A percentile compares a stretch with the other conserved stretches of the same genome.
These are phyloP conservation scores for Aphrocallistes beatrix DNA, from an alignment of 37 sponge, comb jelly and placozoan genomes.

Conservation along the genomic window DNA sequence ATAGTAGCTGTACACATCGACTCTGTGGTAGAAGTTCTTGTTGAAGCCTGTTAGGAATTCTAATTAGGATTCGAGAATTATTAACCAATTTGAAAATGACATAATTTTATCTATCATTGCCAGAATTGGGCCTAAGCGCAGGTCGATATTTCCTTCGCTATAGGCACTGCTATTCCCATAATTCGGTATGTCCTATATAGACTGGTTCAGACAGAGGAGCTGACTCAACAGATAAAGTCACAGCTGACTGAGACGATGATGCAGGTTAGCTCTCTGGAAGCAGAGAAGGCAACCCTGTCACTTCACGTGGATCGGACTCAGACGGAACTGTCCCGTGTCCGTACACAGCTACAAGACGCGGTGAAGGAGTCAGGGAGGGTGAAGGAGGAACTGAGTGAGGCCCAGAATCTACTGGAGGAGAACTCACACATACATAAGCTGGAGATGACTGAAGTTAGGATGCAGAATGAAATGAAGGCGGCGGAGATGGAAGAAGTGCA, in stretches of 20 bases:
- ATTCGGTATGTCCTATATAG: slow-evolving; percentile 18
- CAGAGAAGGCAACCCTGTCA: slow-evolving; percentile 10
- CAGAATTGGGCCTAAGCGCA: neutral
- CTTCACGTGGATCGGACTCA: neutral
- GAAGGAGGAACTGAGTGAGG: neutral
- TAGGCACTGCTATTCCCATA: no score
- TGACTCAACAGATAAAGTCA: neutral
- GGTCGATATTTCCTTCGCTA: neutral
- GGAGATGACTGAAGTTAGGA: neutral
- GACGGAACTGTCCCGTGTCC: neutral
- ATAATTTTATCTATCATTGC: neutral
- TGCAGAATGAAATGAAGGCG: slow-evolving; percentile 2
- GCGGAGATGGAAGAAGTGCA: neutral
- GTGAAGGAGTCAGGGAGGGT: neutral
- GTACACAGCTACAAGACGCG: neutral
- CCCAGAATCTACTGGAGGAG: neutral
- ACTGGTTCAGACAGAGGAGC: neutral
- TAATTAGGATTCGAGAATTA: neutral
- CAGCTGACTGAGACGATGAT: slow-evolving; percentile 5
- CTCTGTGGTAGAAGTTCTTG: no score
- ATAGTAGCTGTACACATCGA: no score
- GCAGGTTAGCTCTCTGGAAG: neutral
- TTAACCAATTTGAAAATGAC: neutral
- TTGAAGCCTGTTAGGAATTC: neutral
- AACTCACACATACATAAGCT: neutral